Evolutionary conservation across 2,888 invertebrate species (phyloP), one percentile per base, ranked within the genome.

Genomic region (Crocallis elinguaria): DNA sequence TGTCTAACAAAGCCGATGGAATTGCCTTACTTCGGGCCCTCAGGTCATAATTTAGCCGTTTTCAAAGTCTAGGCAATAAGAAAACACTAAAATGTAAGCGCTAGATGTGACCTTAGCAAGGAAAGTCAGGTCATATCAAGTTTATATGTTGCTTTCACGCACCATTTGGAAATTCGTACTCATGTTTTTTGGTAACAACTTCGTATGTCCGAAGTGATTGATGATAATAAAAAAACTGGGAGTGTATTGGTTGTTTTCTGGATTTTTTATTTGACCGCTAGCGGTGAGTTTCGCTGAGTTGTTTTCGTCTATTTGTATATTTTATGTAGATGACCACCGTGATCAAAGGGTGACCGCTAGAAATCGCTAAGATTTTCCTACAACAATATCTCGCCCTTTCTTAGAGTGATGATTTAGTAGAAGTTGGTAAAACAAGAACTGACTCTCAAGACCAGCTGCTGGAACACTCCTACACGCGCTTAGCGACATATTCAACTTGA

Each of bases 51-150:
- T 45, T 51, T 21, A 39, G 38, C 5, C 25, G 21, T 33, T 37
- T 19, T 32, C 19, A 45, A 19, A 19, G 30, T 39, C 33, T 41
- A 49, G 29, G 37, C 42, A 43, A 54, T 35, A 49, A 54, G 43
- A 43, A 27, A 46, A 32, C 32, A 46, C 38, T 43, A 48, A 53
- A 45, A 44, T 11, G 7, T 8, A 17, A 29, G 29, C 12, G 35
- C 17, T 19, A 16, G 35, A 11, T 5, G 17, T 19, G 21, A 36
- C 36, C 42, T 12, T 33, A 41, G 29, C 36, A 36, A 29, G 23
- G 17, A 36, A 52, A 46, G 39, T 46, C 45, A 23, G 53, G 38
- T 37, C 42, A 30, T 33, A 30, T 33, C 43, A 52, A 52, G 41
- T 52, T 46, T 37, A 52, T 11, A 32, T 23, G 37, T 46, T 32